phyloP scores from a whole-genome alignment of 2,888 invertebrate species.

The Agrenia bidenticulata region DNA sequence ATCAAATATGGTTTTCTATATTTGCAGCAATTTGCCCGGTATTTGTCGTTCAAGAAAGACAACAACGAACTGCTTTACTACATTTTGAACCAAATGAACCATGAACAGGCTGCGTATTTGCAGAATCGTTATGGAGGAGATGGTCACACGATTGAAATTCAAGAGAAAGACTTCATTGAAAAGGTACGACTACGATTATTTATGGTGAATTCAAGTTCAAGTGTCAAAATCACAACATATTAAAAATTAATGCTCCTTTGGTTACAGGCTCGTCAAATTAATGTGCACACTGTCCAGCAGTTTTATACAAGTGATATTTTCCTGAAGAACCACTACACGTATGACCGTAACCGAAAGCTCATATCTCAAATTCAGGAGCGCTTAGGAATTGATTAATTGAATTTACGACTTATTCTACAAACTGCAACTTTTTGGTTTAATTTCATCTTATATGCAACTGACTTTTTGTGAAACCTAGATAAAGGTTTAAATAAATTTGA shows the following conservation, averaged over 20 bases:
- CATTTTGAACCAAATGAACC: slow-evolving; percentile 85
- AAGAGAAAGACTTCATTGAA: slow-evolving; percentile 79
- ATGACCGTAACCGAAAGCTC: slow-evolving; percentile 78
- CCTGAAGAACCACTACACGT: slow-evolving; percentile 80
- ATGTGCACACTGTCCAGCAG: slow-evolving; percentile 80
- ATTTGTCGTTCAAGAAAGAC: slow-evolving; percentile 89
- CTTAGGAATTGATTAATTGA: too few species aligned
- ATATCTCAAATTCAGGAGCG: slow-evolving; percentile 70
- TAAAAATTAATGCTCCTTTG: slow-evolving; percentile 55
- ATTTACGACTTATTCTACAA: too few species aligned
- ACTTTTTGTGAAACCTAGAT: too few species aligned
- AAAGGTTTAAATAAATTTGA: too few species aligned
- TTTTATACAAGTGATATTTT: slow-evolving; percentile 92
- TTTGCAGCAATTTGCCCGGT: slow-evolving; percentile 85
- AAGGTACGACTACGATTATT: slow-evolving; percentile 63
- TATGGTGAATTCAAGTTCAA: too few species aligned
- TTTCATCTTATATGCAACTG: too few species aligned
- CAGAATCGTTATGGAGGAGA: slow-evolving; percentile 57
- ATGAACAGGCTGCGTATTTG: slow-evolving; percentile 82
- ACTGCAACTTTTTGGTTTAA: too few species aligned
- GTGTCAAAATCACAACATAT: not conserved
- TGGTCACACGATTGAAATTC: slow-evolving; percentile 69
- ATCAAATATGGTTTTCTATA: slow-evolving; percentile 24
- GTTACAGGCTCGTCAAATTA: slow-evolving; percentile 80
- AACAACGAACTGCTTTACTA: slow-evolving; percentile 94